These are phyloP conservation scores for Spodoptera littoralis DNA, from an alignment of 2,888 invertebrate genomes.

Conservation along the genomic window DNA sequence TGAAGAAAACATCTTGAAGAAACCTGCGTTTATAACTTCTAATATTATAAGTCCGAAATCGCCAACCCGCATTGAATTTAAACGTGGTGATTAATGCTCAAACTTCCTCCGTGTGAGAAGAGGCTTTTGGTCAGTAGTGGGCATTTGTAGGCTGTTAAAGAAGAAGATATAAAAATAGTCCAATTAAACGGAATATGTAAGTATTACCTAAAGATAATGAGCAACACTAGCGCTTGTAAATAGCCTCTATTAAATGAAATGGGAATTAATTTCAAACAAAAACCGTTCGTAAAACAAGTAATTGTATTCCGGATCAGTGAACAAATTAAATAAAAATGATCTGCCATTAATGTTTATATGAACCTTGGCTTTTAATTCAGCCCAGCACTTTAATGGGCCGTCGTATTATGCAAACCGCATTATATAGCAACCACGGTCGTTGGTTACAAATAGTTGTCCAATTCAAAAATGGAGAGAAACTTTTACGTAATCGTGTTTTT, in stretches of 20 bases:
- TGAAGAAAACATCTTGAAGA: no score
- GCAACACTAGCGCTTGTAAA: no score
- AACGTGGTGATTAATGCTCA: no score
- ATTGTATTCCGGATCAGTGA: conserved; percentile 13
- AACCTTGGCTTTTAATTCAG: conserved; percentile 35
- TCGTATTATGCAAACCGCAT: conserved; percentile 40
- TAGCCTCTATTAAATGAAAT: neutral
- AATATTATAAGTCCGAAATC: no score
- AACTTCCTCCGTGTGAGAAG: no score
- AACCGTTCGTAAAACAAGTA: conserved; percentile 9
- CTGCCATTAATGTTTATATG: conserved; percentile 28
- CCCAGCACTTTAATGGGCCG: conserved; percentile 34
- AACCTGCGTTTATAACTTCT: no score
- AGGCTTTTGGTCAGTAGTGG: no score
- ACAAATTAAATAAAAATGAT: conserved; percentile 41
- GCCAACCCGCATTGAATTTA: no score
- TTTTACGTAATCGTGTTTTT: conserved; percentile 14
- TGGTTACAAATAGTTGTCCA: conserved; percentile 29
- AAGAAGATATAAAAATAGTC: no score
- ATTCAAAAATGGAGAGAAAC: conserved; percentile 7
- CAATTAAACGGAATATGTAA: no score
- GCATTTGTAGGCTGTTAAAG: no score
- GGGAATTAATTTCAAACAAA: conserved; percentile 6
- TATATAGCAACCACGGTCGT: conserved; percentile 37
- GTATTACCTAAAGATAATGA: no score